Conservation (phyloP, 1,140 invertebrate genomes). For the Meloidogyne hapla region DNA sequence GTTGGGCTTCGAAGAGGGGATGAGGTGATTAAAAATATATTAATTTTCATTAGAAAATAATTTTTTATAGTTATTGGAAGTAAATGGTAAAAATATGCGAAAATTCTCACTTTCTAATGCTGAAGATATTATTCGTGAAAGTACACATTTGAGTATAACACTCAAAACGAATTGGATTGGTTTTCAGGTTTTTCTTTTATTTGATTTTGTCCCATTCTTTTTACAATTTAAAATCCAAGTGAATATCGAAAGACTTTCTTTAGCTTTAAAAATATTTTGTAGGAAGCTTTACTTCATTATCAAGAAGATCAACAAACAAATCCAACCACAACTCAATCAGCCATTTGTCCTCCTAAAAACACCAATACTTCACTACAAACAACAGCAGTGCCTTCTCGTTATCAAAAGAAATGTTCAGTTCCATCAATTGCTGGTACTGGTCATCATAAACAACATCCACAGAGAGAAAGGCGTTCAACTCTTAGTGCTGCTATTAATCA, state of each 20-base stretch:
- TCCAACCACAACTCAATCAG: neutral
- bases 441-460: neutral
- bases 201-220: too few relatives aligned
- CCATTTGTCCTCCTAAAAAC: neutral
- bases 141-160: constrained; percentile 90
- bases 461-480: constrained; percentile 23
- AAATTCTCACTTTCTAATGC: constrained; percentile 84
- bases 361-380: neutral
- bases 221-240: too few relatives aligned
- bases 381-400: constrained; percentile 32
- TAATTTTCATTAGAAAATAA: constrained; percentile 1
- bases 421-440: constrained; percentile 5
- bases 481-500: constrained; percentile 22
- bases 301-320: constrained; percentile 8
- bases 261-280: neutral
- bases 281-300: constrained; percentile 28
- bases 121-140: constrained; percentile 84
- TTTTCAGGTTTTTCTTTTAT: constrained; percentile 60
- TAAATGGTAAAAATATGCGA: constrained; percentile 92
- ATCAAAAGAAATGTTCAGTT: constrained; percentile 44
- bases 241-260: too few relatives aligned
- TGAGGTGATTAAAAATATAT: constrained; percentile 69
- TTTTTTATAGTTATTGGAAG: constrained; percentile 75
- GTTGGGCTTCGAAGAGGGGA: constrained; percentile 94
- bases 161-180: constrained; percentile 91